Evolutionary conservation across 2,888 invertebrate genomes (phyloP), one percentile per base, ranked within the genome.

Genomic region (Caenorhabditis panamensis): DNA sequence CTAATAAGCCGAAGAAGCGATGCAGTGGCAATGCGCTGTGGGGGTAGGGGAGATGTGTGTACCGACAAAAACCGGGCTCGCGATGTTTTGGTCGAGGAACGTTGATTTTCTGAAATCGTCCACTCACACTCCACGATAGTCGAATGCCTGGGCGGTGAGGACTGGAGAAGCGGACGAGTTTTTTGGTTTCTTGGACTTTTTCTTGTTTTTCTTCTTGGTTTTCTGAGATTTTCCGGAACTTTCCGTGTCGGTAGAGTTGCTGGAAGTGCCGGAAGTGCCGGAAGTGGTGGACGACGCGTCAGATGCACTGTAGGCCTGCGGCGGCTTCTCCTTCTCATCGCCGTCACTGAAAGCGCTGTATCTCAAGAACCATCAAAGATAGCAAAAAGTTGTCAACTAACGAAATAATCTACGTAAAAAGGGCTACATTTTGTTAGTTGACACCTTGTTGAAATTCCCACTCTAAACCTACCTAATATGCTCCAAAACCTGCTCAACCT

Each of bases 1-100:
- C 79, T 72, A 79, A 79, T 79, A 79, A 72, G 79, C 79, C 79
- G 79, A 79, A 77, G 77, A 77, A 77, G 77, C 77, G 77, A 77
- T 77, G 18, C 13, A 20, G 11, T 18, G 47, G 9, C 8, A 41
- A 16, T 2, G 13, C 20, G 47, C 18, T 4, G 47, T 6, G 47
- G 5, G 47, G 11, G 18, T 18, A 41, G 41, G 11, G 47, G 18
- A 47, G 11, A 4, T 11, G 18, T 18, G 47, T 47, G 47, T 47
- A 47, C 47, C 47, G 47, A 47, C 47, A 47, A 18, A 47, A 47
- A 47, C 47, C n/a, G 11, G 47, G 47, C 2, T 18, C 47, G 26
- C 37, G 13, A 2, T 20, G 2, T 20, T 41, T 13, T 18, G 11
- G 9, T 13, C 31, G 31, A 31, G n/a, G n/a, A n/a, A n/a, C n/a